Percentiles rank a stretch among this genome's conserved stretches.
Conservation (phyloP, 2,113 vertebrate species). For the Rhagologus leucostigma region DNA sequence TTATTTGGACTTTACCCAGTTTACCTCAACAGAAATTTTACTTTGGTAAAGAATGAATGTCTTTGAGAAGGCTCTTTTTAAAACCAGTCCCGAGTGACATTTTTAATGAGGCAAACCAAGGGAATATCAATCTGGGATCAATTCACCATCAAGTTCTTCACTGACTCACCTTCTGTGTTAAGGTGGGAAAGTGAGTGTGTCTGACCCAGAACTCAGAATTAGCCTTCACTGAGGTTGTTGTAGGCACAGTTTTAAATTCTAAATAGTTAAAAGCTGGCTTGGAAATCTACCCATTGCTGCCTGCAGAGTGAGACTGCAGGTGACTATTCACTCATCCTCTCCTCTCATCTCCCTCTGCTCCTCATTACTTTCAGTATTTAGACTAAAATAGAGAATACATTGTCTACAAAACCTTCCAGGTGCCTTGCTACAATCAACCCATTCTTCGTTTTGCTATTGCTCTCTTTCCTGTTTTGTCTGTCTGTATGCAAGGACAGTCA, state of each 20-base stretch:
- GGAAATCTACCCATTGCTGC: neutral
- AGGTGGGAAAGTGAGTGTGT: neutral
- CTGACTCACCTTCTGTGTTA: neutral
- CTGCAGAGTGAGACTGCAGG: neutral
- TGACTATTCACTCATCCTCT: neutral
- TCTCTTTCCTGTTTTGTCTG: neutral
- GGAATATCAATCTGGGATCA: neutral
- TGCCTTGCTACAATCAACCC: neutral
- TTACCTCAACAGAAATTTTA: neutral
- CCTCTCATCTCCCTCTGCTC: neutral
- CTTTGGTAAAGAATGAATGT: neutral
- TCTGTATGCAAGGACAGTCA: neutral
- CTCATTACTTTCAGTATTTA: neutral
- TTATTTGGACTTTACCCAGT: neutral
- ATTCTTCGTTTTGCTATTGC: neutral
- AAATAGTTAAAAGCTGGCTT: neutral
- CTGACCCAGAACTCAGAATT: neutral
- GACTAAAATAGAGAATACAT: neutral
- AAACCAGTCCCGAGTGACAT: neutral
- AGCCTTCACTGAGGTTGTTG: neutral
- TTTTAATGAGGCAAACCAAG: neutral
- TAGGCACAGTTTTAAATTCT: neutral
- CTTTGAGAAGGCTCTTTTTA: neutral
- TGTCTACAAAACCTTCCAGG: neutral
- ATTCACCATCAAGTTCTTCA: neutral